Evolutionary conservation across 2,888 invertebrate species (phyloP), one percentile per base, ranked within the genome.

Genomic region (Mythimna ferrago): DNA sequence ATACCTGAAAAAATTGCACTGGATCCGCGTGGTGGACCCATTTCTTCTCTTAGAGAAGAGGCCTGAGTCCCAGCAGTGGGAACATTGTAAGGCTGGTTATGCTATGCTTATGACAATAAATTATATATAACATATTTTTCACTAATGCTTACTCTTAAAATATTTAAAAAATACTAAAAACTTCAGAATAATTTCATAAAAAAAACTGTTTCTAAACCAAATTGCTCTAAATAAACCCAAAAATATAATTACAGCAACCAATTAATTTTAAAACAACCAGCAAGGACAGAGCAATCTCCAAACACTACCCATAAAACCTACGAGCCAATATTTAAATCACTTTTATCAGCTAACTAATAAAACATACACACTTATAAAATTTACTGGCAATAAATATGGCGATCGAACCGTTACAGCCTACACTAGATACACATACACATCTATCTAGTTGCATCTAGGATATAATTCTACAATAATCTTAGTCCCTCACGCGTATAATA

Each of bases 391-490:
- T 94, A 94, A 94, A 94, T 94, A 93, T 89, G 81, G 87, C 88
- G 86, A 90, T 92, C 85, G 90, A 77, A 93, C 94, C 94, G 94
- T 94, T 94, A 93, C 87, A 85, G 84, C 87, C 89, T 81, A 81
- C 83, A 84, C 80, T 71, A 84, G 82, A 84, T 87, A 87, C 77
- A 81, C 77, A 81, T 81, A 82, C 82, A 82, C 83, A 85, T 86
- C 86, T 90, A 87, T 86, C 88, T 90, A 87, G 88, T 88, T 86
- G 88, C 92, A 93, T 95, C 95, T 95, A 95, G 95, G 95, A 95
- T 96, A 95, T 96, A 95, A 95, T 95, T 95, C 94, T 92, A 94
- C 95, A 94, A 96, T 95, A 96, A 86, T 96, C 94, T 95, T 93
- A 93, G 93, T 93, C 91, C 93, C 89, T 91, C 91, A 92, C 91